phyloP scores from a whole-genome alignment of 2,113 vertebrate species.

The Gavialis gangeticus region DNA sequence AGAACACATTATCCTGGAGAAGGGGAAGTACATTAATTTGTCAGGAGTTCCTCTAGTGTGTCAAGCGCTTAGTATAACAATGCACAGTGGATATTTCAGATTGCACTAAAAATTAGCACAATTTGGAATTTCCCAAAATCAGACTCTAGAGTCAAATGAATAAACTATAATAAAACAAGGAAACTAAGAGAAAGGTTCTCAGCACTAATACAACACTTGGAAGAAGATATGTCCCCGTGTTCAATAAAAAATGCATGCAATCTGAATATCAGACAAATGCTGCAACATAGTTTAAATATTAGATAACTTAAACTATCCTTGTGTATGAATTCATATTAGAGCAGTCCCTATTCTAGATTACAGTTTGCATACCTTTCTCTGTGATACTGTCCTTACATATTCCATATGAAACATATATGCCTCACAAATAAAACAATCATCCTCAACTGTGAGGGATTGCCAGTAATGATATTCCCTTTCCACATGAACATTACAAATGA shows the following conservation, averaged over 20 bases:
- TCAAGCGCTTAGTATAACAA: background rate
- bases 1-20: background rate
- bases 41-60: background rate
- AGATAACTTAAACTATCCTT: background rate
- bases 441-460: too few relatives aligned
- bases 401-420: fast-evolving
- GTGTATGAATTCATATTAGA: background rate
- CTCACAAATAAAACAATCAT: too few relatives aligned
- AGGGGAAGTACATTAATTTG: fast-evolving
- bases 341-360: background rate
- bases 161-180: background rate
- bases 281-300: fast-evolving
- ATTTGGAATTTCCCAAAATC: background rate
- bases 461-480: background rate
- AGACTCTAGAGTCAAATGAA: background rate
- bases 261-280: background rate
- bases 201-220: background rate
- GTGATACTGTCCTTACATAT: background rate
- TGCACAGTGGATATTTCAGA: background rate
- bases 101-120: background rate
- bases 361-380: too few relatives aligned
- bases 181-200: background rate
- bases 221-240: background rate
- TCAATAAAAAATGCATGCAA: background rate
- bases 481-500: background rate